Percentiles rank a stretch among this genome's conserved stretches.
These are phyloP conservation scores for Eupelmus urozonus DNA, from an alignment of 2,888 invertebrate genomes.

Conservation along the genomic window DNA sequence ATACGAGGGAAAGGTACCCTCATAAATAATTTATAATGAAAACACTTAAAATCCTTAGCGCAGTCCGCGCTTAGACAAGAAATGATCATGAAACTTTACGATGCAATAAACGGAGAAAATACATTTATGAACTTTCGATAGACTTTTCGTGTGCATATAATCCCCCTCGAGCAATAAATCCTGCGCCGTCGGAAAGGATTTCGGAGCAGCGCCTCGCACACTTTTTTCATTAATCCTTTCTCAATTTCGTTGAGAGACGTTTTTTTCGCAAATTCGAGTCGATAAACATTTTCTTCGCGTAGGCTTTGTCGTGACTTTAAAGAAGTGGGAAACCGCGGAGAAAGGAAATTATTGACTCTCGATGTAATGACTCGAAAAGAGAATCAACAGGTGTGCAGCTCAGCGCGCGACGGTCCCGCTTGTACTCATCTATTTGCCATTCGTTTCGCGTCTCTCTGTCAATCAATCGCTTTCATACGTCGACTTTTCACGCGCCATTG, in stretches of 20 bases:
- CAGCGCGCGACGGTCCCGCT: background rate
- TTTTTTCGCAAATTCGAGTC: background rate
- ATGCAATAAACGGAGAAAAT: conserved; percentile 33
- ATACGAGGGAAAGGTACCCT: conserved; percentile 15
- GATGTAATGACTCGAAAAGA: background rate
- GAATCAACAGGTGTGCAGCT: conserved; percentile 4
- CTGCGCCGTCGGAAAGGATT: conserved; percentile 12
- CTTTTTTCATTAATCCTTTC: background rate
- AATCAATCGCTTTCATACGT: conserved; percentile 13
- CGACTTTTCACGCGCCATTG: conserved; percentile 15
- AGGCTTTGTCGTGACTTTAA: background rate
- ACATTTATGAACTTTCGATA: conserved; percentile 38
- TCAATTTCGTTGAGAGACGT: background rate
- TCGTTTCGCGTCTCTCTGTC: conserved; percentile 21
- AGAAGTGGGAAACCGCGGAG: background rate
- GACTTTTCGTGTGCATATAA: conserved; percentile 15
- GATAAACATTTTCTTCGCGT: background rate
- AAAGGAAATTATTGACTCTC: background rate
- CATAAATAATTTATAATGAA: conserved; percentile 32
- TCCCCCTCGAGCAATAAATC: background rate
- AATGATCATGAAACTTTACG: conserved; percentile 36
- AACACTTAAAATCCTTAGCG: conserved; percentile 6
- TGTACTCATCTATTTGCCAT: conserved; percentile 4
- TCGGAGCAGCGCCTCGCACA: background rate
- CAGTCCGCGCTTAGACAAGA: conserved; percentile 3